phyloP scores from a whole-genome alignment of 2,113 vertebrate genomes.

The Mixornis gularis region DNA sequence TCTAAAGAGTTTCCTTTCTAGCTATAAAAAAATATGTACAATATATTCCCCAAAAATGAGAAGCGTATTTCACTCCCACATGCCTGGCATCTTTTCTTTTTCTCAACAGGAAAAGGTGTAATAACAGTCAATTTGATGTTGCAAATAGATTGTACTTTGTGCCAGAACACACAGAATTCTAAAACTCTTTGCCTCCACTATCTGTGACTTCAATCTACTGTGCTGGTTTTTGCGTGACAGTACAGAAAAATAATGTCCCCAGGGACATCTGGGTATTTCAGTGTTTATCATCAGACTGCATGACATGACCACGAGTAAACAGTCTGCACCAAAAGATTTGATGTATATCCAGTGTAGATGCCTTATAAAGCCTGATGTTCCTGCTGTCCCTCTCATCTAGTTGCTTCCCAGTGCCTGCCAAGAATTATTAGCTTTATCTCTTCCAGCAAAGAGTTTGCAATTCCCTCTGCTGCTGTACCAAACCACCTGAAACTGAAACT shows the following conservation, averaged over 20 bases:
- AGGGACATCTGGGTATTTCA: not conserved
- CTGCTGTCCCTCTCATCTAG: not conserved
- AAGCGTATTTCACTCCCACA: not conserved
- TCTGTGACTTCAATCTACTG: not conserved
- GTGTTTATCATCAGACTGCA: not conserved
- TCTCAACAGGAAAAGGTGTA: slow-evolving; percentile 15
- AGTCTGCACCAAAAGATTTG: not conserved
- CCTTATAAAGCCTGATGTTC: not conserved
- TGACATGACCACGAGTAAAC: not conserved
- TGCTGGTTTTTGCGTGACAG: not conserved
- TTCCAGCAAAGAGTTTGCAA: not conserved
- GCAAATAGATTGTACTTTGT: not conserved
- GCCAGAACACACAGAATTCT: not conserved
- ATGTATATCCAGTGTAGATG: not conserved
- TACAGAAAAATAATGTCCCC: not conserved
- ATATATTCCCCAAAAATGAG: not conserved
- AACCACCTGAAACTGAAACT: not conserved
- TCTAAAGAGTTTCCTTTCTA: not conserved
- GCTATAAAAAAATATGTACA: not conserved
- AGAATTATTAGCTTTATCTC: slow-evolving; percentile 10
- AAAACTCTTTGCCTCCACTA: not conserved
- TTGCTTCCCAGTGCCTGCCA: not conserved
- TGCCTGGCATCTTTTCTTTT: not conserved
- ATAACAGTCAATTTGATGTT: not conserved
- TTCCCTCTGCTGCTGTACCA: not conserved